These are phyloP conservation scores for Heterotilapia buettikoferi DNA, from an alignment of 2,113 vertebrate genomes.

Conservation along the genomic window DNA sequence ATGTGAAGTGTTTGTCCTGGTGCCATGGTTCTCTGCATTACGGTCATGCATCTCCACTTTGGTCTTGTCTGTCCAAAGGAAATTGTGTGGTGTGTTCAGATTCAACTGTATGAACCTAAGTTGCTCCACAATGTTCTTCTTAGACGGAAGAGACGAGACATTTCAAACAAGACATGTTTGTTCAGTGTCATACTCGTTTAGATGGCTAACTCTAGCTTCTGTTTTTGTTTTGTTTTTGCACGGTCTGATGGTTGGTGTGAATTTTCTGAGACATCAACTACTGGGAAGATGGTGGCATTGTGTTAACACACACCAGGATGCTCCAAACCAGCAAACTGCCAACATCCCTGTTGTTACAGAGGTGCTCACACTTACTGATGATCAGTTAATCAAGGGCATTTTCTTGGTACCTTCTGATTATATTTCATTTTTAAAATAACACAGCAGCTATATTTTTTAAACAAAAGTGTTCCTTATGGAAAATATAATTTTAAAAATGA, in stretches of 20 bases:
- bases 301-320: neutral
- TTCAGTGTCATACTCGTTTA: neutral
- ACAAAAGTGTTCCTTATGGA: neutral
- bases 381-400: neutral
- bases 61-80: neutral
- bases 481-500: neutral
- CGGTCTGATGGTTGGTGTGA: neutral
- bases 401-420: neutral
- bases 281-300: neutral
- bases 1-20: neutral
- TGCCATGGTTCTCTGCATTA: neutral
- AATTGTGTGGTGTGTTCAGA: neutral
- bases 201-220: neutral
- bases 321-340: neutral
- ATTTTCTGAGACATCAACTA: neutral
- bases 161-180: neutral
- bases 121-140: neutral
- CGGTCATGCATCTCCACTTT: neutral
- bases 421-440: neutral
- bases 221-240: neutral
- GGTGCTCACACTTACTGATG: neutral
- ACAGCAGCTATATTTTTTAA: neutral
- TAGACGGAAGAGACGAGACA: neutral
- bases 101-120: neutral
- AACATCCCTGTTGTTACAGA: neutral